These are phyloP conservation scores for Zosterops pallidus DNA, from an alignment of 2,113 vertebrate species.

Conservation along the genomic window DNA sequence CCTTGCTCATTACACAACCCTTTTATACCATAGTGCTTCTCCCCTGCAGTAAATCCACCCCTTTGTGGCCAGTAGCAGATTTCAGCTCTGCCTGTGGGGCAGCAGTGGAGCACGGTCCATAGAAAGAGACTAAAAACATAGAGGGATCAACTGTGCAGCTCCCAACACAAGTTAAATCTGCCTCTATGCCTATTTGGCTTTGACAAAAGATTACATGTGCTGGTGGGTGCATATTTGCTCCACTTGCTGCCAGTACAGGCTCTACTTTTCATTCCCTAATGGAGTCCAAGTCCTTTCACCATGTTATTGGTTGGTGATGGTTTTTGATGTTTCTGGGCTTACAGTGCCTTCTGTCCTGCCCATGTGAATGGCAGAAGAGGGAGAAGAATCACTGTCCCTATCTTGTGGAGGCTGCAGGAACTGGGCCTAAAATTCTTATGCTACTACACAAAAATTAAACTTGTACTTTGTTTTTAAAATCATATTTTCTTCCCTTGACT, in stretches of 20 bases:
- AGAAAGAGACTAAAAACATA: background rate
- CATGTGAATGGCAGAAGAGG: background rate
- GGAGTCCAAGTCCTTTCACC: background rate
- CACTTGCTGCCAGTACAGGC: background rate
- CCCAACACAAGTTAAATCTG: background rate
- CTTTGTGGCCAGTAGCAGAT: background rate
- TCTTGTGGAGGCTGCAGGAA: background rate
- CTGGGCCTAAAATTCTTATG: background rate
- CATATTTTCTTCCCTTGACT: background rate
- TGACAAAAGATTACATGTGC: background rate
- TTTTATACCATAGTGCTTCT: background rate
- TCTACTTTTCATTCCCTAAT: background rate
- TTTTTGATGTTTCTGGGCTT: background rate
- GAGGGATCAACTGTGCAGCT: background rate
- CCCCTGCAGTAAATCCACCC: background rate
- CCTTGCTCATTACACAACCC: rapidly evolving
- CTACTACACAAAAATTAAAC: background rate
- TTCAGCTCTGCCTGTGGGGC: background rate
- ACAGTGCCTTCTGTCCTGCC: background rate
- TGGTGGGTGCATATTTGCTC: background rate
- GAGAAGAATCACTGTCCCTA: background rate
- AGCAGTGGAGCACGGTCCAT: background rate
- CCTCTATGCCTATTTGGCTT: background rate
- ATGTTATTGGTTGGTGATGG: background rate
- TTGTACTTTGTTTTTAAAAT: background rate